phyloP scores from a whole-genome alignment of 64 coral and sea anemone genomes.

The Anthopleura sola region DNA sequence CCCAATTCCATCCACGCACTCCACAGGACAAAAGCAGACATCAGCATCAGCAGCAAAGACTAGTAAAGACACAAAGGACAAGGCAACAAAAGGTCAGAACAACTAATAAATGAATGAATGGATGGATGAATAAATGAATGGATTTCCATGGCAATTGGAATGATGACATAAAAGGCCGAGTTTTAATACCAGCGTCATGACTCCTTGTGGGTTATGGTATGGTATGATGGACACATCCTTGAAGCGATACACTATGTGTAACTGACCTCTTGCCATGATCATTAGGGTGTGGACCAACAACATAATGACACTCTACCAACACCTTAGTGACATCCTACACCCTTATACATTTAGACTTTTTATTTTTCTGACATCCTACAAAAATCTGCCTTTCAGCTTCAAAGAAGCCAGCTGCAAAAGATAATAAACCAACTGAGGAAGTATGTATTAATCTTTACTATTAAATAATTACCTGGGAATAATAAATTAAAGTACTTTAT shows the following conservation, averaged over 20 bases:
- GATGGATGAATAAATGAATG: too few species aligned
- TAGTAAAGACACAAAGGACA: background rate
- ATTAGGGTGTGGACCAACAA: background rate
- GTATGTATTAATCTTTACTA: background rate
- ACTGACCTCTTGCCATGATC: constrained; percentile 13
- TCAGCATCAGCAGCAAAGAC: background rate
- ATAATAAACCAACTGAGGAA: background rate
- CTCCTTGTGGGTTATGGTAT: background rate
- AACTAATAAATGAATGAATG: too few species aligned
- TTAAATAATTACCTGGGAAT: too few species aligned
- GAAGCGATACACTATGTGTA: constrained; percentile 20
- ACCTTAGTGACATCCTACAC: background rate
- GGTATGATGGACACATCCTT: constrained; percentile 17
- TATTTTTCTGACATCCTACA: background rate
- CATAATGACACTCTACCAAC: too few species aligned
- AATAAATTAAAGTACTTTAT: too few species aligned
- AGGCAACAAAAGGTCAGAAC: constrained; percentile 2
- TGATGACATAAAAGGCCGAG: constrained; percentile 32
- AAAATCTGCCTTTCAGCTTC: background rate
- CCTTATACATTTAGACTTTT: background rate
- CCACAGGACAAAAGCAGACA: background rate
- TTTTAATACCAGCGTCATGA: background rate
- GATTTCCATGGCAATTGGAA: constrained; percentile 2
- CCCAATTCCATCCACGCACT: background rate
- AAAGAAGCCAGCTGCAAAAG: background rate